A percentile compares a stretch with the other conserved stretches of the same genome.
Conservation (phyloP, 2,888 invertebrate species). For the Ophioninae sp. region DNA sequence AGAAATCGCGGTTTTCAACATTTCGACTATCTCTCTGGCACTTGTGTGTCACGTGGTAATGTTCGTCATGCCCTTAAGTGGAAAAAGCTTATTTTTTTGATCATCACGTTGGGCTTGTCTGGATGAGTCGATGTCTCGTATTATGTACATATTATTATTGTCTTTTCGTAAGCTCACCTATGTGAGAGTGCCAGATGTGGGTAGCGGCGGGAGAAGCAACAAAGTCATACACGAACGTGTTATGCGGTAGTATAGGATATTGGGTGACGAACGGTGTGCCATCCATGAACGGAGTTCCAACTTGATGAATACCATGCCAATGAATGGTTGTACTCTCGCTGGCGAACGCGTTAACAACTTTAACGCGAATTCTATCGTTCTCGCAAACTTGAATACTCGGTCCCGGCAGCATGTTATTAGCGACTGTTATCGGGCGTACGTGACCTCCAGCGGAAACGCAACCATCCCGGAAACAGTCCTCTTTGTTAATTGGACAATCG, state of each 20-base stretch:
- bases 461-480: conserved; percentile 65
- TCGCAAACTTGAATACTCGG: conserved; percentile 79
- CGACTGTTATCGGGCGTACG: conserved; percentile 68
- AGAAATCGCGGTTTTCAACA: no score
- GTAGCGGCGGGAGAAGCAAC: conserved; percentile 78
- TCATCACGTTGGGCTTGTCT: no score
- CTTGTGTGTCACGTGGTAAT: no score
- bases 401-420: conserved; percentile 72
- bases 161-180: conserved; percentile 64
- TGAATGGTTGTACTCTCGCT: conserved; percentile 81
- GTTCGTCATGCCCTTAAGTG: no score
- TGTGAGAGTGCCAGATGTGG: conserved; percentile 81
- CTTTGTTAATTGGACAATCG: conserved; percentile 66
- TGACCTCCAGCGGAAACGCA: conserved; percentile 72
- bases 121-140: no score
- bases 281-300: conserved; percentile 79
- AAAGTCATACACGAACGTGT: conserved; percentile 78
- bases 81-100: no score
- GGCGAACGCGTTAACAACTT: conserved; percentile 79
- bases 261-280: conserved; percentile 81
- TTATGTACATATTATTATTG: no score
- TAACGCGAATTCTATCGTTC: conserved; percentile 80
- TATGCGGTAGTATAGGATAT: conserved; percentile 79
- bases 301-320: conserved; percentile 82
- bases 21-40: no score